Percentiles rank a stretch among this genome's conserved stretches.
phyloP scores from a whole-genome alignment of 2,113 vertebrate species.

The Sphyrna mokarran region DNA sequence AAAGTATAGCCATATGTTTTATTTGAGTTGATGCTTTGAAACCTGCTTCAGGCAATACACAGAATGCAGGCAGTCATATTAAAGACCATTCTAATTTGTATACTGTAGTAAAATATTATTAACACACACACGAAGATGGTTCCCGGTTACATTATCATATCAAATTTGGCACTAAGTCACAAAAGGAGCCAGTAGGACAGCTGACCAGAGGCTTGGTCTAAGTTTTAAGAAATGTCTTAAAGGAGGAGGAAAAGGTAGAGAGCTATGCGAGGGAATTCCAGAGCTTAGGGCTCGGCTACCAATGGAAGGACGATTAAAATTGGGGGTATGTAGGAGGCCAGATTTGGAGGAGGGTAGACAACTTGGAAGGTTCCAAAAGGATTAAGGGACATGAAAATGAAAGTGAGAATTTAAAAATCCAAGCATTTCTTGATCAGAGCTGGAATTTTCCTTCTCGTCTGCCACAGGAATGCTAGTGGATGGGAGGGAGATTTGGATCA shows the following conservation, averaged over 20 bases:
- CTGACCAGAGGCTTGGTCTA: background rate
- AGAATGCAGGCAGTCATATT: too few relatives aligned
- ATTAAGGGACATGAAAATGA: background rate
- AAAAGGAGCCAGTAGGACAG: too few relatives aligned
- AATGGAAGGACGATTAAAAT: background rate
- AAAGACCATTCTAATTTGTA: too few relatives aligned
- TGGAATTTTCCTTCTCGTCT: too few relatives aligned
- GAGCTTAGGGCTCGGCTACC: background rate
- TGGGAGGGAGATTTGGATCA: too few relatives aligned
- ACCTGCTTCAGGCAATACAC: background rate
- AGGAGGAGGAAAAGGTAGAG: background rate
- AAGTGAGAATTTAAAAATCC: background rate
- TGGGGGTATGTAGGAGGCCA: background rate
- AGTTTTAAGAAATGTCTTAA: background rate
- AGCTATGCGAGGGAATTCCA: background rate
- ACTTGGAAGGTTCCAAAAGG: background rate
- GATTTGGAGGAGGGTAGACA: background rate
- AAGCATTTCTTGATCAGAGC: background rate
- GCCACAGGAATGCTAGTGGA: too few relatives aligned
- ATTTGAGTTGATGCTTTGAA: background rate
- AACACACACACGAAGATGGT: too few relatives aligned
- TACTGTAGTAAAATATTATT: too few relatives aligned
- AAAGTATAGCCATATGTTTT: background rate
- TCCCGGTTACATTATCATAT: too few relatives aligned
- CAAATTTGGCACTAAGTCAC: too few relatives aligned